Percentiles rank a stretch among this genome's conserved stretches.
Conservation (phyloP, 2,797 vertebrate genomes). For the Glyptemys insculpta region DNA sequence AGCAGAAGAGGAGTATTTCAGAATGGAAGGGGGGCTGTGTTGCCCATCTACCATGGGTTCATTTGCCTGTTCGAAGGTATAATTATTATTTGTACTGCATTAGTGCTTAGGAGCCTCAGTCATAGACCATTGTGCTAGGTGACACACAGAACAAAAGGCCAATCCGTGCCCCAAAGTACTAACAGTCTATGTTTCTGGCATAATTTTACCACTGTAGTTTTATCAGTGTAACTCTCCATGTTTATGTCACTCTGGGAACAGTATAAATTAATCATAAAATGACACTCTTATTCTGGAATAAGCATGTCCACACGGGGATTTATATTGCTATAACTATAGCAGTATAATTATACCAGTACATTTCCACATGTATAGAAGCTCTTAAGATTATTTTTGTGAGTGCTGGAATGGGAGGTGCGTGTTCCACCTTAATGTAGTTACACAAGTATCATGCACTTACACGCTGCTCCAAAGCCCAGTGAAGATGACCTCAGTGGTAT, state of each 20-base stretch:
- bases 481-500: neutral
- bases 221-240: neutral
- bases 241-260: neutral
- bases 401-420: neutral
- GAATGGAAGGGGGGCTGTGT: neutral
- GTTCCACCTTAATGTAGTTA: neutral
- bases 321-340: neutral
- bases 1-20: neutral
- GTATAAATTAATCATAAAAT: neutral
- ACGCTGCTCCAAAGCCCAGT: neutral
- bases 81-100: neutral
- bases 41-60: neutral
- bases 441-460: neutral
- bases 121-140: neutral
- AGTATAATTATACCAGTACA: neutral
- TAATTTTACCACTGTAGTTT: neutral
- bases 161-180: neutral
- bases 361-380: neutral
- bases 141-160: neutral
- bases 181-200: neutral
- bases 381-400: neutral
- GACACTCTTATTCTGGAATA: neutral
- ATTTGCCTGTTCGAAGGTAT: neutral
- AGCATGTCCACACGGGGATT: neutral
- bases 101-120: neutral